Evolutionary conservation across 2,113 vertebrate genomes (phyloP).

Genomic region (Xyliphius kryptos): DNA sequence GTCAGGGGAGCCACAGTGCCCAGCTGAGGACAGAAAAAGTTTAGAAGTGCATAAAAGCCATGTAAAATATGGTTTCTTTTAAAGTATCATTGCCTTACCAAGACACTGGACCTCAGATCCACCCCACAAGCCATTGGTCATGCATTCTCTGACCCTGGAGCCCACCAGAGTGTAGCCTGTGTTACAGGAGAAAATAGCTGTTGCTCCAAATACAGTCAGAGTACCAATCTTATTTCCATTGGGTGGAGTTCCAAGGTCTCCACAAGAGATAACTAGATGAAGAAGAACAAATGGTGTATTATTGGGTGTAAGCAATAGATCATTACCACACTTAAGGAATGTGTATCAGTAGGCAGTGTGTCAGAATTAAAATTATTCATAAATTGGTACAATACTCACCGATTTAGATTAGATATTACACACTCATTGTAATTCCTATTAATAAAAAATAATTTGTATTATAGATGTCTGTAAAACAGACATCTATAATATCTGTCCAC

Average conservation of each 20-base stretch:
- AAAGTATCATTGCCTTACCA: conserved; percentile 61
- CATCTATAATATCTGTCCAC: too few relatives aligned
- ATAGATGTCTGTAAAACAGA: too few relatives aligned
- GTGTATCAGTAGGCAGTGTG: too few relatives aligned
- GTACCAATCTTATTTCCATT: conserved; percentile 95
- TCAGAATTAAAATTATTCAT: too few relatives aligned
- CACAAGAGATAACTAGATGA: conserved; percentile 86
- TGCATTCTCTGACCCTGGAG: conserved; percentile 88
- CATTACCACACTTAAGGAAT: too few relatives aligned
- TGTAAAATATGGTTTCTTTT: too few relatives aligned
- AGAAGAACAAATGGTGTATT: conserved; percentile 17
- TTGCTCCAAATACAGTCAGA: conserved; percentile 81
- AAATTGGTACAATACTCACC: too few relatives aligned
- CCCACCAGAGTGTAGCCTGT: conserved; percentile 92
- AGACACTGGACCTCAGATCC: conserved; percentile 86
- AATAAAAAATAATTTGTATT: too few relatives aligned
- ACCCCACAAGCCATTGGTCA: conserved; percentile 97
- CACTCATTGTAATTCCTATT: too few relatives aligned
- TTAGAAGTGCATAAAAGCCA: conserved; percentile 3
- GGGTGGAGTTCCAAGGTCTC: conserved; percentile 82
- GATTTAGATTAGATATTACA: too few relatives aligned
- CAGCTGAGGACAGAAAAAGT: conserved; percentile 16
- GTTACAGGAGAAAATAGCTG: conserved; percentile 97
- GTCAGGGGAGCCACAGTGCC: too few relatives aligned
- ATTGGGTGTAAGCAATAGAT: too few relatives aligned